These are phyloP conservation scores for Trichoplax adhaerens DNA, from an alignment of 37 sponge, comb jelly and placozoan species.

Conservation along the genomic window DNA sequence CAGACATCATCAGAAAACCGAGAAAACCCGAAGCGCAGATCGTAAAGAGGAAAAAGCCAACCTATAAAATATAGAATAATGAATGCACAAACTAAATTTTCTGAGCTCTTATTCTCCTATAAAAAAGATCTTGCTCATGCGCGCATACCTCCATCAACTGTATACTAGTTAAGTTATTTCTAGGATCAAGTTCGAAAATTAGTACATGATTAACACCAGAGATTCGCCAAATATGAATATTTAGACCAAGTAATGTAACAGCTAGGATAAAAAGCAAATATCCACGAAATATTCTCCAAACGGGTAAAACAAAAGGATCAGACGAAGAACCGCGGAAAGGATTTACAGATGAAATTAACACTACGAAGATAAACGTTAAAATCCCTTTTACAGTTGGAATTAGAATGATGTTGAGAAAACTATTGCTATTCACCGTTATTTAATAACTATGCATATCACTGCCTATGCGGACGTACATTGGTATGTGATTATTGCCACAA, in stretches of 20 bases:
- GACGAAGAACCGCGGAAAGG: too few species aligned
- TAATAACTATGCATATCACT: too few species aligned
- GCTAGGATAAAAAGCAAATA: neutral
- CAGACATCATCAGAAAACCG: conserved; percentile 5
- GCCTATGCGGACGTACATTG: too few species aligned
- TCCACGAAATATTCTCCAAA: neutral
- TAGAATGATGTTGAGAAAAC: too few species aligned
- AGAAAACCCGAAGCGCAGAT: neutral
- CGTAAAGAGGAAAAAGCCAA: neutral
- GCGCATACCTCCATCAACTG: conserved; percentile 53
- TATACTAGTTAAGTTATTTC: conserved; percentile 46
- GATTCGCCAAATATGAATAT: conserved; percentile 53
- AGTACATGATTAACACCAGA: conserved; percentile 77
- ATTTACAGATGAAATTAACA: too few species aligned
- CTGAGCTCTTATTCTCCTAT: neutral
- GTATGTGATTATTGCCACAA: conserved; percentile 9
- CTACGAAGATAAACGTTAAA: too few species aligned
- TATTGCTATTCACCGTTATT: too few species aligned
- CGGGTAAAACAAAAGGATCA: too few species aligned
- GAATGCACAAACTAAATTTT: too few species aligned
- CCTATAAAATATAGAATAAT: too few species aligned
- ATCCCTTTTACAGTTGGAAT: too few species aligned
- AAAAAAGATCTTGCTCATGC: conserved; percentile 1
- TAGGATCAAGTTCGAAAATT: conserved; percentile 78
- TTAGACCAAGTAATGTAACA: conserved; percentile 52